A percentile compares a stretch with the other conserved stretches of the same genome.
Conservation (phyloP, 2,113 vertebrate species). For the Callionymus lyra region DNA sequence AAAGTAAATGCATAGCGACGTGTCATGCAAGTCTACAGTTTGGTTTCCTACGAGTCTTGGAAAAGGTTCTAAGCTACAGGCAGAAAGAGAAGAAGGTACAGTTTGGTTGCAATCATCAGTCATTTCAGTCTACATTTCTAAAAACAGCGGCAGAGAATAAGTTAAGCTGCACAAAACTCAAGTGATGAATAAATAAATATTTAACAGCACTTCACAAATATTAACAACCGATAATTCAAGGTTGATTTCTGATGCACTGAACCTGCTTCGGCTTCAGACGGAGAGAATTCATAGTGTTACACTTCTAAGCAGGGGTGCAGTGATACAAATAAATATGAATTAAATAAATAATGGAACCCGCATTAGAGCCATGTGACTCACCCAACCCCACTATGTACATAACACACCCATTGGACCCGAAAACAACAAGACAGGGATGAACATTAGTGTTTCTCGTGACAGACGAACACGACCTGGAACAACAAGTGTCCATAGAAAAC, state of each 20-base stretch:
- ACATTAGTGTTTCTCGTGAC: conserved; percentile 55
- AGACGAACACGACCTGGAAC: conserved; percentile 55
- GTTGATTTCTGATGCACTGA: conserved; percentile 40
- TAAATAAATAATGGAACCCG: conserved; percentile 61
- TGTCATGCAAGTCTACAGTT: conserved; percentile 62
- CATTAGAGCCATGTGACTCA: conserved; percentile 29
- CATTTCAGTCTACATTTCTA: conserved; percentile 39
- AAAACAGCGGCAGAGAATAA: conserved; percentile 51
- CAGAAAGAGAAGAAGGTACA: conserved; percentile 41
- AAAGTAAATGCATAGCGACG: conserved; percentile 63
- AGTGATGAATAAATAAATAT: conserved; percentile 59
- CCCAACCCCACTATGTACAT: conserved; percentile 51
- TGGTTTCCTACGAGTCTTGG: conserved; percentile 34
- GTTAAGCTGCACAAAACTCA: conserved; percentile 51
- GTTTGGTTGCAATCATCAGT: conserved; percentile 48
- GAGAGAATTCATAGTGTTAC: conserved; percentile 34
- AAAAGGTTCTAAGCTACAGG: conserved; percentile 43
- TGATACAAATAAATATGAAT: conserved; percentile 66
- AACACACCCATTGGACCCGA: conserved; percentile 30
- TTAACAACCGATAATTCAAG: conserved; percentile 48
- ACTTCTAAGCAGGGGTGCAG: conserved; percentile 41
- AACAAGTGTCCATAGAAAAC: conserved; percentile 52
- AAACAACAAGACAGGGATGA: conserved; percentile 47
- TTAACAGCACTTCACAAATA: conserved; percentile 59
- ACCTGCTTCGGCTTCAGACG: conserved; percentile 24